phyloP scores from a whole-genome alignment of 1,140 invertebrate genomes.

The Amyelois transitella region DNA sequence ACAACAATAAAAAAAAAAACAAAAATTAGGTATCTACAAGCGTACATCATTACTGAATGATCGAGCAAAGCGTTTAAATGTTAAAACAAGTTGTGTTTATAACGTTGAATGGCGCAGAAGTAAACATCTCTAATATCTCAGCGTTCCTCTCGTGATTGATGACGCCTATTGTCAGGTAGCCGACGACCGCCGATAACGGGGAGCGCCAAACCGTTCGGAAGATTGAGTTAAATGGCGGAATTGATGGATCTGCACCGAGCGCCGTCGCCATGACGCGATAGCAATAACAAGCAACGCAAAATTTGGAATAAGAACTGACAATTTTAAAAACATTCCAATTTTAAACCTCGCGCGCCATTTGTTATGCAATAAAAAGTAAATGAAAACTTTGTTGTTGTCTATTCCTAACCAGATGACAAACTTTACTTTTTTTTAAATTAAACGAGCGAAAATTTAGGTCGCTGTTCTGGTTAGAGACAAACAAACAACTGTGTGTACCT shows the following conservation, averaged over 20 bases:
- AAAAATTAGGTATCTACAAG: slow-evolving; percentile 1
- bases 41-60: background rate
- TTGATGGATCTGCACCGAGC: slow-evolving; percentile 41
- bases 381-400: slow-evolving; percentile 2
- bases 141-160: slow-evolving; percentile 59
- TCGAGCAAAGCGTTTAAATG: slow-evolving; percentile 9
- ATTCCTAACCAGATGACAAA: slow-evolving; percentile 2
- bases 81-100: slow-evolving; percentile 35
- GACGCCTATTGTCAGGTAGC: slow-evolving; percentile 47
- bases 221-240: slow-evolving; percentile 52
- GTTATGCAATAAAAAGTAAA: background rate
- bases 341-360: slow-evolving; percentile 16
- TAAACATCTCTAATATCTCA: slow-evolving; percentile 39
- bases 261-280: slow-evolving; percentile 13
- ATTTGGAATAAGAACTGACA: background rate
- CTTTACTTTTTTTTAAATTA: background rate
- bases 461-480: slow-evolving; percentile 6
- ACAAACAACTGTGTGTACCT: slow-evolving; percentile 79
- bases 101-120: slow-evolving; percentile 37
- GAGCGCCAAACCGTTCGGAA: slow-evolving; percentile 55
- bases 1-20: slow-evolving; percentile 22
- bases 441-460: background rate
- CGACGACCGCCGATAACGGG: slow-evolving; percentile 53
- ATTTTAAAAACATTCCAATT: background rate
- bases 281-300: background rate